Evolutionary conservation across 2,888 invertebrate genomes (phyloP), one percentile per base, ranked within the genome.

Genomic region (Lepidochrysops patricia): DNA sequence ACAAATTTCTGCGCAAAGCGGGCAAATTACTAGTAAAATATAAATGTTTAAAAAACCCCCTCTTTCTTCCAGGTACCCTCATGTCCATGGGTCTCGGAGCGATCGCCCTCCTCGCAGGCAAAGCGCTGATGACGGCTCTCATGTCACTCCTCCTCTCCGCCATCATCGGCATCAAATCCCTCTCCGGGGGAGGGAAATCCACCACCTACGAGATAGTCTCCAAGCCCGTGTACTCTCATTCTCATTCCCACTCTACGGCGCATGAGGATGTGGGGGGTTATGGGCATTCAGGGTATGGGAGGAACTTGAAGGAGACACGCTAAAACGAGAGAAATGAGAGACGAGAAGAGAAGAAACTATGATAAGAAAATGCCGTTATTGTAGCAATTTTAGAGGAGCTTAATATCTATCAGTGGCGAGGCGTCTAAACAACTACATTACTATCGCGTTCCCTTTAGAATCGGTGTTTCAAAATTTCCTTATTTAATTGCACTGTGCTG

Each of bases 121-220:
- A 96, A 76, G 96, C 96, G 0, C 76, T 96, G 15, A 94, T 96
- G 93, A 94, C 95, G 0, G 95, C 94, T 1, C 76, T 96, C 60
- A 93, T 96, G 91, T 95, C 96, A 0, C 86, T 96, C 0, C 91
- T 95, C 66, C 82, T 96, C 0, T 94, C 96, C 0, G 94, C 93
- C 0, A 92, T 95, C 63, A 91, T 95, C 60, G 95, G 95, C 0
- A 82, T 96, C 61, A 95, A 95, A 72, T 91, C 93, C 0, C 78
- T 95, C 15, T 90, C 94, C 0, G 90, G 92, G 2, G 93, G 94
- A 0, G 92, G 93, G 64, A 94, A 94, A 72, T 91, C 93, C 7
- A 95, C 95, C 6, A 95, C 95, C 0, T 96, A 96, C 73, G 96
- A 96, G 82, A 95, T 96, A 63, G 93, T 96, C 5, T 93, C 95